These are phyloP conservation scores for Nerophis lumbriciformis DNA, from an alignment of 2,113 vertebrate genomes.

Conservation along the genomic window DNA sequence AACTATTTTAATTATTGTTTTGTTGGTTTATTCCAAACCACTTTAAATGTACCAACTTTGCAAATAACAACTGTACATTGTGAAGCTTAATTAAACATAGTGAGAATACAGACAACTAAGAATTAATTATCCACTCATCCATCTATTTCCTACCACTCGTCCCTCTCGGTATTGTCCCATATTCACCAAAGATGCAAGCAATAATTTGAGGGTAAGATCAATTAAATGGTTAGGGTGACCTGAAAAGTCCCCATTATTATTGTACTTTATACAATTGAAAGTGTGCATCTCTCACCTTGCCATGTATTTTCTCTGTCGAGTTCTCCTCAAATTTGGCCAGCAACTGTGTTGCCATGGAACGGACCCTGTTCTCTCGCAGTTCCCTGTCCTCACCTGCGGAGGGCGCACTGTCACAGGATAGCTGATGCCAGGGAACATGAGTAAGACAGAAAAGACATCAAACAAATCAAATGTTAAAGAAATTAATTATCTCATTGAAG, in stretches of 20 bases:
- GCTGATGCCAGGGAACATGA: conserved; percentile 32
- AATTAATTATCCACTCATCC: too few relatives aligned
- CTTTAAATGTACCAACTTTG: too few relatives aligned
- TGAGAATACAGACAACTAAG: neutral
- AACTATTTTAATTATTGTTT: too few relatives aligned
- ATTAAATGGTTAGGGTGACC: too few relatives aligned
- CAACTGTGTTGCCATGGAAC: conserved; percentile 91
- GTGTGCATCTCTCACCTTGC: conserved; percentile 74
- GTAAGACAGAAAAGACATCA: neutral
- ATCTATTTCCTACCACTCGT: too few relatives aligned
- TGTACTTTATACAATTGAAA: neutral
- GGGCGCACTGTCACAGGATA: conserved; percentile 71
- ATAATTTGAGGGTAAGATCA: too few relatives aligned
- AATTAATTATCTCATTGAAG: neutral
- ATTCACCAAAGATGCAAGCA: too few relatives aligned
- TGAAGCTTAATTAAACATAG: neutral
- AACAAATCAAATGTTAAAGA: neutral
- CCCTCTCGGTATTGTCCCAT: too few relatives aligned
- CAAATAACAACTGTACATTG: too few relatives aligned
- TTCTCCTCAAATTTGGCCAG: conserved; percentile 93
- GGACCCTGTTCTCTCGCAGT: conserved; percentile 85
- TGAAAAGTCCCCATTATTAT: neutral
- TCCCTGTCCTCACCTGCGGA: conserved; percentile 67
- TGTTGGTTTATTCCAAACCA: too few relatives aligned
- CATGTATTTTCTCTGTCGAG: conserved; percentile 50